A percentile compares a stretch with the other conserved stretches of the same genome.
phyloP scores from a whole-genome alignment of 2,888 invertebrate genomes.

The Hemaris fuciformis region DNA sequence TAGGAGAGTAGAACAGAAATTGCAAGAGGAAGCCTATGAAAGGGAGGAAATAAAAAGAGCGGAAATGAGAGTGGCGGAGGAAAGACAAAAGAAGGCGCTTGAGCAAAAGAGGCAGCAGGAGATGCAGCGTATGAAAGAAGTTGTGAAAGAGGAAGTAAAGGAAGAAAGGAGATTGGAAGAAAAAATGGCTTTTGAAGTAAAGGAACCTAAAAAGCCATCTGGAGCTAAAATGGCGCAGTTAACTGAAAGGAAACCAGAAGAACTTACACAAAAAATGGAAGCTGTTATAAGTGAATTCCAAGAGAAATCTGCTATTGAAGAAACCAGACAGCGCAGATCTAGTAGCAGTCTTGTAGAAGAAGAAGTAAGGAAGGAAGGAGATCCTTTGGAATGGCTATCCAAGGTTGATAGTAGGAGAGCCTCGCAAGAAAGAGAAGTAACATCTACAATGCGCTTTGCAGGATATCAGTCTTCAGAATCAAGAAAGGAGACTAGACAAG shows the following conservation, averaged over 20 bases:
- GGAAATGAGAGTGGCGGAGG: neutral
- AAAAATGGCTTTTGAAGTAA: neutral
- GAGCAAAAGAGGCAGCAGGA: constrained; percentile 9
- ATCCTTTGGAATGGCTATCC: too few relatives aligned
- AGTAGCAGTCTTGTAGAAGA: too few relatives aligned
- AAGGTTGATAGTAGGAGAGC: too few relatives aligned
- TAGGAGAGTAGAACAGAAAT: constrained; percentile 17
- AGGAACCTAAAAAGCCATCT: neutral
- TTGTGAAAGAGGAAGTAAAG: constrained; percentile 12
- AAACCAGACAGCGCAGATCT: too few relatives aligned
- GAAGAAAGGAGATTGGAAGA: constrained; percentile 11
- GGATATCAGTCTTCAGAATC: constrained; percentile 30
- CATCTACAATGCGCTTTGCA: constrained; percentile 22
- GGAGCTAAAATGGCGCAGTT: too few relatives aligned
- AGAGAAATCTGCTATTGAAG: too few relatives aligned
- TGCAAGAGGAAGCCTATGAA: constrained; percentile 19
- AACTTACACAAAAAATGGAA: too few relatives aligned
- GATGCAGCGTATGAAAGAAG: constrained; percentile 14
- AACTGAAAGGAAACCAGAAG: too few relatives aligned
- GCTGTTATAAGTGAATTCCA: too few relatives aligned
- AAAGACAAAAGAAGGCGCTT: constrained; percentile 2
- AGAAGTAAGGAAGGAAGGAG: too few relatives aligned
- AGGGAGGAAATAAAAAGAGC: constrained; percentile 19
- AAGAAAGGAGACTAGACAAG: constrained; percentile 35
- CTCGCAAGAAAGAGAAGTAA: too few relatives aligned